These are phyloP conservation scores for Chrysomallon squamiferum DNA, from an alignment of 1,140 invertebrate genomes.

Conservation along the genomic window DNA sequence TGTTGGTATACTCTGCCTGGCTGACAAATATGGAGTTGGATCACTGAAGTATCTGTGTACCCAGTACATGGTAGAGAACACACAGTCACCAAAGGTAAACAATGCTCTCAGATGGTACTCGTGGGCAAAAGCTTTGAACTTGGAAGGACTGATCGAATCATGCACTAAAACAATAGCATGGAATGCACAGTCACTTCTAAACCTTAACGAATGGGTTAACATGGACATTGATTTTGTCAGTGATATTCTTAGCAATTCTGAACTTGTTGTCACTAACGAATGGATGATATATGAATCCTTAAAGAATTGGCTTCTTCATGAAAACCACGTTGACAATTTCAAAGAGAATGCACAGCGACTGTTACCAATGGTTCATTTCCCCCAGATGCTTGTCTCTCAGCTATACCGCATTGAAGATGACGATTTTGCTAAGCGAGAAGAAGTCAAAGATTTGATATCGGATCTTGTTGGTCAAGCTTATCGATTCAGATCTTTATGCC, in stretches of 20 bases:
- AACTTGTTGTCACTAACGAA: slow-evolving; percentile 57
- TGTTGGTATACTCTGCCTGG: slow-evolving; percentile 62
- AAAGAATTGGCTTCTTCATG: slow-evolving; percentile 48
- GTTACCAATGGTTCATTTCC: slow-evolving; percentile 61
- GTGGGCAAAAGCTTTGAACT: slow-evolving; percentile 59
- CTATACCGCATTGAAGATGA: slow-evolving; percentile 50
- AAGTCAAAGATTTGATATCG: slow-evolving; percentile 25
- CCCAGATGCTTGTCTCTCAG: slow-evolving; percentile 60
- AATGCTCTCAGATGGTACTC: slow-evolving; percentile 62
- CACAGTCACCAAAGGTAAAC: slow-evolving; percentile 49
- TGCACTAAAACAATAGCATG: slow-evolving; percentile 62
- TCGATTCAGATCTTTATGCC: slow-evolving; percentile 58
- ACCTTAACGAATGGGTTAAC: slow-evolving; percentile 51
- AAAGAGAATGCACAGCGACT: slow-evolving; percentile 42
- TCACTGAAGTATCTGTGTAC: slow-evolving; percentile 59
- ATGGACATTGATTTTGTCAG: slow-evolving; percentile 61
- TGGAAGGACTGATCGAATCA: slow-evolving; percentile 48
- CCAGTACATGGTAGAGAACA: slow-evolving; percentile 59
- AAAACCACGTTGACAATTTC: slow-evolving; percentile 30
- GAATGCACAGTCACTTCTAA: slow-evolving; percentile 58
- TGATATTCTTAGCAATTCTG: slow-evolving; percentile 54
- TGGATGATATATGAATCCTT: slow-evolving; percentile 47
- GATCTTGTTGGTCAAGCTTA: slow-evolving; percentile 55
- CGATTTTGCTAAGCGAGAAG: slow-evolving; percentile 32
- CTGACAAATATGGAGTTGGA: slow-evolving; percentile 63